Conservation (phyloP, 2,888 invertebrate genomes). For the Pterostichus niger region DNA sequence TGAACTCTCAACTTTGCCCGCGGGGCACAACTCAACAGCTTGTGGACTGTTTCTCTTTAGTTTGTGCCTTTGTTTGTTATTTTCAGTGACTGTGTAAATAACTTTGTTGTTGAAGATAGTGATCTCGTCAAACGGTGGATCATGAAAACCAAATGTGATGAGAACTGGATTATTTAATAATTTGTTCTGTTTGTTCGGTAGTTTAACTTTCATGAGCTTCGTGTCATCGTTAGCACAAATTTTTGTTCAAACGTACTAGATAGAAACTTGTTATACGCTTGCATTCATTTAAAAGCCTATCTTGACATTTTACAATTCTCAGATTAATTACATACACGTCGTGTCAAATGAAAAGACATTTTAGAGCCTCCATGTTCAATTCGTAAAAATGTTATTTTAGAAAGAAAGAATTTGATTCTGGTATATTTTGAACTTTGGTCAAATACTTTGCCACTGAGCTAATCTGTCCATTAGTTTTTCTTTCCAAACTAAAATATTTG, state of each 20-base stretch:
- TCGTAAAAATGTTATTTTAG: no score
- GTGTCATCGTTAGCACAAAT: slow-evolving; percentile 44
- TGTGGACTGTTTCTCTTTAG: slow-evolving; percentile 8
- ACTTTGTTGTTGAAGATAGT: slow-evolving; percentile 31
- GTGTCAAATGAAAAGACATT: no score
- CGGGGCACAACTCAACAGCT: slow-evolving; percentile 8
- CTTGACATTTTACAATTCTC: not conserved
- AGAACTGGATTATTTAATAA: slow-evolving; percentile 49
- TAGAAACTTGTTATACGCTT: not conserved
- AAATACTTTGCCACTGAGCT: no score
- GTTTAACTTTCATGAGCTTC: slow-evolving; percentile 25
- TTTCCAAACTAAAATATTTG: no score
- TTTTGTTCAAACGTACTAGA: slow-evolving; percentile 10
- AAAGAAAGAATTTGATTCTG: no score
- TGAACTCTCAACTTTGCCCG: slow-evolving; percentile 71
- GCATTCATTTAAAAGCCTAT: not conserved
- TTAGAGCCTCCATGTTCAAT: no score
- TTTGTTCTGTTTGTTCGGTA: slow-evolving; percentile 49
- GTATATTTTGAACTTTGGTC: no score
- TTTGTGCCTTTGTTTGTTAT: slow-evolving; percentile 43
- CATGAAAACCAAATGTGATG: slow-evolving; percentile 59
- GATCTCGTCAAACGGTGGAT: slow-evolving; percentile 56
- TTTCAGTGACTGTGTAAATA: slow-evolving; percentile 49
- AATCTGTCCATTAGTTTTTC: no score
- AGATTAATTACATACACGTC: no score